A percentile compares a stretch with the other conserved stretches of the same genome.
phyloP scores from a whole-genome alignment of 2,888 invertebrate species.

The Orchesella flavescens region DNA sequence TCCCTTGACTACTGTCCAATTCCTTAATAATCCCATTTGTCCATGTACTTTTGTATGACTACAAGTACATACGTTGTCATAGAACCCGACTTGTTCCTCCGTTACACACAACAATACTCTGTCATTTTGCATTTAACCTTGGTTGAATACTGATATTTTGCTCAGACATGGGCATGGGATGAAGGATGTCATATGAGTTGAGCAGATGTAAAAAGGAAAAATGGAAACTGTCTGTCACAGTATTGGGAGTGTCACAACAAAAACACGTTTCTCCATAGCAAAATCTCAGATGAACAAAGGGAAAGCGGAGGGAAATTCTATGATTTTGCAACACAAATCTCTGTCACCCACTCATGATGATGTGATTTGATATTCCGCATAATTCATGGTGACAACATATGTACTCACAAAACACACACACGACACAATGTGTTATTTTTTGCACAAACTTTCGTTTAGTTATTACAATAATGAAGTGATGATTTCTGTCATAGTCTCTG shows the following conservation, averaged over 20 bases:
- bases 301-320: not conserved
- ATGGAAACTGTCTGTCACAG: not conserved
- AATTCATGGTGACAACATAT: conserved; percentile 10
- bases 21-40: too few relatives aligned
- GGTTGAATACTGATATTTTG: too few relatives aligned
- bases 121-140: too few relatives aligned
- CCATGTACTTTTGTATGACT: too few relatives aligned
- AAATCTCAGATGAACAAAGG: not conserved
- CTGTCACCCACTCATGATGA: conserved; percentile 10
- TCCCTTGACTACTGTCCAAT: too few relatives aligned
- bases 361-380: conserved; percentile 14
- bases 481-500: not conserved
- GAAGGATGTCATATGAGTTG: too few relatives aligned
- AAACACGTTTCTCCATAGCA: too few relatives aligned
- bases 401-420: not conserved
- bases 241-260: not conserved
- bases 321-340: conserved; percentile 23
- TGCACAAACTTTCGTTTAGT: not conserved
- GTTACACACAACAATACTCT: too few relatives aligned
- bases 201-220: not conserved
- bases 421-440: not conserved
- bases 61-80: too few relatives aligned
- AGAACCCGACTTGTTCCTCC: too few relatives aligned
- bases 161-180: too few relatives aligned
- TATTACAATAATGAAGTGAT: conserved; percentile 1